These are phyloP conservation scores for Mamestra brassicae DNA, from an alignment of 2,888 invertebrate species.

Conservation along the genomic window DNA sequence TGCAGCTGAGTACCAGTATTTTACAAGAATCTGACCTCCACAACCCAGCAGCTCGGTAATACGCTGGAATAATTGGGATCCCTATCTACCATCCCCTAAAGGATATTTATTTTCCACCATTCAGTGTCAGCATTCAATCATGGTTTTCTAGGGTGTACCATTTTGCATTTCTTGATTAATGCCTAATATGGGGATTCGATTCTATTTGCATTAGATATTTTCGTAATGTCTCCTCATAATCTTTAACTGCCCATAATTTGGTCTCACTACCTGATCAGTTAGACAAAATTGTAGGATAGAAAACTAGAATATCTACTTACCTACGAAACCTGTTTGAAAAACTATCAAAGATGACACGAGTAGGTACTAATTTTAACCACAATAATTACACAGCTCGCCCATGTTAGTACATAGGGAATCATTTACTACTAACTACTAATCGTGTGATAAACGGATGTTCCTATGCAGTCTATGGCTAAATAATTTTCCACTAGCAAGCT, in stretches of 20 bases:
- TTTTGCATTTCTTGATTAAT: background rate
- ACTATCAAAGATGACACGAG: constrained; percentile 10
- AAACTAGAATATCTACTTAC: background rate
- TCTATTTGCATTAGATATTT: background rate
- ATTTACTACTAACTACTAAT: constrained; percentile 59
- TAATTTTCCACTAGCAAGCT: constrained; percentile 55
- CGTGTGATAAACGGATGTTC: constrained; percentile 60
- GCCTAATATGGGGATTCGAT: background rate
- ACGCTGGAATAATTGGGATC: too few relatives aligned
- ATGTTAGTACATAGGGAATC: constrained; percentile 51
- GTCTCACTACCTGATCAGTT: background rate
- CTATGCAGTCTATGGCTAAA: constrained; percentile 60
- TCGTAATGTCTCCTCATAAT: constrained; percentile 10
- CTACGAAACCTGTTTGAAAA: constrained; percentile 4
- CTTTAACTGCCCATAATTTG: background rate
- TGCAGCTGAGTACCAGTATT: too few relatives aligned
- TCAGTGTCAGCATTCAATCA: too few relatives aligned
- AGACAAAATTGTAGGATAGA: constrained; percentile 5
- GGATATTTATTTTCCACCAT: too few relatives aligned
- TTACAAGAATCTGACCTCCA: too few relatives aligned
- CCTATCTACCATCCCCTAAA: too few relatives aligned
- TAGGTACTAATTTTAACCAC: constrained; percentile 28
- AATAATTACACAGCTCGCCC: constrained; percentile 45
- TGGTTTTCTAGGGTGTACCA: too few relatives aligned
- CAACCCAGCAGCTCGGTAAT: too few relatives aligned